Evolutionary conservation across 1,140 invertebrate species (phyloP).

Genomic region (Trypoxylus dichotomus): DNA sequence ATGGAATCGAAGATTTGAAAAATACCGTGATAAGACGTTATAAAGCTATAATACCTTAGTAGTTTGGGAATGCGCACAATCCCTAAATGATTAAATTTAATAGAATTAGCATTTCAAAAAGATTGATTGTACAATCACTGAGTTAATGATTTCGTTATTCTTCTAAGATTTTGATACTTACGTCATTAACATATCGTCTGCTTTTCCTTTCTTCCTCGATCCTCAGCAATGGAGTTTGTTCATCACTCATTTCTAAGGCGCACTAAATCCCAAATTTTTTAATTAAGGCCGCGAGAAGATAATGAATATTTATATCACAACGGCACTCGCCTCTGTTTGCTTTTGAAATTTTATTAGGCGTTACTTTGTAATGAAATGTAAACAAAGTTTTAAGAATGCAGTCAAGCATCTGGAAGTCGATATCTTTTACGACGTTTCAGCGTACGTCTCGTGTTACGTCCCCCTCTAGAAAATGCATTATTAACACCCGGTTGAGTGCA

Average conservation of each 20-base stretch:
- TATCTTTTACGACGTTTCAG: constrained; percentile 21
- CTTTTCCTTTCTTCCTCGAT: constrained; percentile 19
- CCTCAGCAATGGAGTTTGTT: constrained; percentile 16
- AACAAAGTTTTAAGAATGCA: constrained; percentile 19
- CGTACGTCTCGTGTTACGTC: constrained; percentile 4
- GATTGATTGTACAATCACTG: too few relatives aligned
- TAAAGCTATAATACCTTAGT: too few relatives aligned
- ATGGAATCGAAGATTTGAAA: too few relatives aligned
- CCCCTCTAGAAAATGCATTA: constrained; percentile 27
- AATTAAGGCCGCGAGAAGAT: constrained; percentile 6
- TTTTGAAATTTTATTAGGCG: constrained; percentile 5
- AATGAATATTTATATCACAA: constrained; percentile 13
- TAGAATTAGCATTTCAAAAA: too few relatives aligned
- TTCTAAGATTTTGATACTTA: neutral
- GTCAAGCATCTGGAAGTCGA: constrained; percentile 21
- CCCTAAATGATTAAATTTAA: too few relatives aligned
- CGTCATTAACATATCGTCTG: neutral
- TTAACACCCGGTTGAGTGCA: constrained; percentile 15
- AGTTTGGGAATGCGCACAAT: too few relatives aligned
- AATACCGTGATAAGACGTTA: too few relatives aligned
- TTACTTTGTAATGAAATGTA: constrained; percentile 26
- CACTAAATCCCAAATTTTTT: neutral
- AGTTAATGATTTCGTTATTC: neutral
- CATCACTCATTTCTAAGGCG: constrained; percentile 22
- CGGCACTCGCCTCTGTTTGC: neutral